Evolutionary conservation across 2,797 vertebrate genomes (phyloP).

Genomic region (Hapalemur alaotrensis): DNA sequence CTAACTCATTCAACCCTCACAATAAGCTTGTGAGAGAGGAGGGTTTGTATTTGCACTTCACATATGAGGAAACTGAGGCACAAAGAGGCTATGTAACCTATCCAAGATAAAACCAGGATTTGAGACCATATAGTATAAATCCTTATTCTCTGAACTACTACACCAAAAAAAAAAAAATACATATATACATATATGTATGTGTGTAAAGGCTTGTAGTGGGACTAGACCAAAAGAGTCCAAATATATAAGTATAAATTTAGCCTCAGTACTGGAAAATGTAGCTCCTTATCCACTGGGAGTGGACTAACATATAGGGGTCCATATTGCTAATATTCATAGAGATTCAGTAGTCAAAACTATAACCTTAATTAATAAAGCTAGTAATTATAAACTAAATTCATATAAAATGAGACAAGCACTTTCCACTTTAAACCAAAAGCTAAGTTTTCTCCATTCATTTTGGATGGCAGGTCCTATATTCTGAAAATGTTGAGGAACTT

Average conservation of each 20-base stretch:
- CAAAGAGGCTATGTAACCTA: neutral
- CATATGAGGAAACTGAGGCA: neutral
- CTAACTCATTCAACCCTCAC: neutral
- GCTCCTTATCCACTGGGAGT: neutral
- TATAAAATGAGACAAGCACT: neutral
- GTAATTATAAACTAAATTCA: neutral
- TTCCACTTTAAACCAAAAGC: neutral
- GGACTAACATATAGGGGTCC: too few relatives aligned
- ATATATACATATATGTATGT: too few relatives aligned
- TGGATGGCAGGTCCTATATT: neutral
- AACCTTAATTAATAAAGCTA: neutral
- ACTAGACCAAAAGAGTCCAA: neutral
- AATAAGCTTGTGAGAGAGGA: neutral
- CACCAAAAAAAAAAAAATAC: too few relatives aligned
- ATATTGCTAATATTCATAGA: neutral
- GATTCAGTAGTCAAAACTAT: neutral
- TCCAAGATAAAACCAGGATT: neutral
- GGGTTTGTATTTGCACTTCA: neutral
- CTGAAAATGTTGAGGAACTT: neutral
- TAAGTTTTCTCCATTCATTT: neutral
- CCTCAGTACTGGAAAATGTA: neutral
- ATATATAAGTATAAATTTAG: neutral
- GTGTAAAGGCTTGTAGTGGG: too few relatives aligned
- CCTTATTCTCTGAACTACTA: neutral
- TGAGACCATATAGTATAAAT: neutral